Conservation (phyloP, 2,113 vertebrate genomes). For the Rhinolophus sinicus region DNA sequence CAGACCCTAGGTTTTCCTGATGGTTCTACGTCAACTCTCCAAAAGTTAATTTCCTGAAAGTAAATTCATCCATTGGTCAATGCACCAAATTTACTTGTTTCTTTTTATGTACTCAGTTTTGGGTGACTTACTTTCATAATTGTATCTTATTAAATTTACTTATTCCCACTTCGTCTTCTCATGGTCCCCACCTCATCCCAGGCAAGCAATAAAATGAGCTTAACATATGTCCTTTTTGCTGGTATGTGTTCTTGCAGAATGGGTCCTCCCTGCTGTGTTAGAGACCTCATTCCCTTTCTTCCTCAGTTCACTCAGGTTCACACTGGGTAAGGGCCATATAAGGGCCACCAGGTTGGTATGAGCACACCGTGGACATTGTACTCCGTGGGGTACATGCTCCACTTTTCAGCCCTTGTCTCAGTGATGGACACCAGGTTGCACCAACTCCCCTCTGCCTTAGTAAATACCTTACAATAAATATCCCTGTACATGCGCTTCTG, state of each 20-base stretch:
- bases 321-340: too few relatives aligned
- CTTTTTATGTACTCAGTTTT: background rate
- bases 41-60: background rate
- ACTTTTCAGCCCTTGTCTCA: background rate
- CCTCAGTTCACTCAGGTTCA: background rate
- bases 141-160: background rate
- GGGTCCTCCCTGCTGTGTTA: background rate
- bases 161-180: background rate
- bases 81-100: background rate
- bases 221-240: background rate
- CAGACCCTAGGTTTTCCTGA: background rate
- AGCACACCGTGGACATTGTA: background rate
- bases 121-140: background rate
- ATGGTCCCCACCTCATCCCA: background rate
- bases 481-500: background rate
- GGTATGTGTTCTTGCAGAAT: background rate
- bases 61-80: background rate
- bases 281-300: background rate
- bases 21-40: background rate
- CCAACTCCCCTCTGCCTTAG: background rate
- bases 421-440: background rate
- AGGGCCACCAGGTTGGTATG: too few relatives aligned
- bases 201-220: background rate
- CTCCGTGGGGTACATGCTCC: rapidly evolving
- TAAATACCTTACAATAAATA: background rate